Percentiles rank a stretch among this genome's conserved stretches.
Evolutionary conservation across 1,140 invertebrate genomes (phyloP).

Genomic region (Drosophila pallidifrons): DNA sequence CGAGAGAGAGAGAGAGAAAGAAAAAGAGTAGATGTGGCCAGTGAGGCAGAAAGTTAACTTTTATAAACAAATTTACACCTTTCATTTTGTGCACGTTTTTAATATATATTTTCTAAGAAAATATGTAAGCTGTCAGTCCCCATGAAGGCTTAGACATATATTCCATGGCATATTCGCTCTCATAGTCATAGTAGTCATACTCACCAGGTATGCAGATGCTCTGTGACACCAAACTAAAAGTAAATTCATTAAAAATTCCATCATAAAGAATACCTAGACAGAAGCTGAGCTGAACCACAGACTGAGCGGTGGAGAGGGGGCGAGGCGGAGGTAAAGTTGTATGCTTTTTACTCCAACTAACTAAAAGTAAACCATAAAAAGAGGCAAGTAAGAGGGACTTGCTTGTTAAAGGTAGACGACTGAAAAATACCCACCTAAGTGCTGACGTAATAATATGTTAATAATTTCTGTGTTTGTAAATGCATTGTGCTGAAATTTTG

Average conservation of each 20-base stretch:
- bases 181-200: background rate
- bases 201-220: constrained; percentile 47
- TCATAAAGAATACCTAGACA: constrained; percentile 71
- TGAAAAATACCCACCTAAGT: background rate
- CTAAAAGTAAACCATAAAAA: constrained; percentile 79
- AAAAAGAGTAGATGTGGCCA: constrained; percentile 20
- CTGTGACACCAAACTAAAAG: constrained; percentile 76
- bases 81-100: constrained; percentile 70
- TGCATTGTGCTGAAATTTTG: background rate
- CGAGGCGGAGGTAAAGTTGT: constrained; percentile 38
- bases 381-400: constrained; percentile 20
- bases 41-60: constrained; percentile 57
- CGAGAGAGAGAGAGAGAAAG: background rate
- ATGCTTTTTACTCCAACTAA: constrained; percentile 74
- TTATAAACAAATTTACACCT: constrained; percentile 80
- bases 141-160: constrained; percentile 39
- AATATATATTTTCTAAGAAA: constrained; percentile 55
- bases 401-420: background rate
- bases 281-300: constrained; percentile 24
- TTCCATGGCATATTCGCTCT: constrained; percentile 9
- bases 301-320: constrained; percentile 7
- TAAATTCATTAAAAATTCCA: constrained; percentile 83
- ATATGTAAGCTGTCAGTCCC: constrained; percentile 50
- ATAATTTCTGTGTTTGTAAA: no score
- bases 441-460: background rate